These are phyloP conservation scores for Monochamus alternatus DNA, from an alignment of 2,888 invertebrate species.

Conservation along the genomic window DNA sequence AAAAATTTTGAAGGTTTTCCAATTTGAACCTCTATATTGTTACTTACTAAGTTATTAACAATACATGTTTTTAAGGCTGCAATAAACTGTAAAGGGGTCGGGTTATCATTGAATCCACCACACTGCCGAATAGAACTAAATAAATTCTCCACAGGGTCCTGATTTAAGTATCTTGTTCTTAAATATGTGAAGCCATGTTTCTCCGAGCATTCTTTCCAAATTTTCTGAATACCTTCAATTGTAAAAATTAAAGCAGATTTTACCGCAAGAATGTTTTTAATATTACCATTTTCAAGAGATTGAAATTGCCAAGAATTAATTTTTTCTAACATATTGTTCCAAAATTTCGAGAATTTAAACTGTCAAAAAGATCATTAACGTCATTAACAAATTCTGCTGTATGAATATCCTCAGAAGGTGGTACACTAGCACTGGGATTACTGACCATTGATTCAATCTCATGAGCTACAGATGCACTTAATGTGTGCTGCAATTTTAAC, in stretches of 20 bases:
- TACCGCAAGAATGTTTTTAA: constrained; percentile 20
- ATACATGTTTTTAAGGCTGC: constrained; percentile 40
- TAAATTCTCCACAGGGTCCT: constrained; percentile 51
- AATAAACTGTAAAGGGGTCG: constrained; percentile 47
- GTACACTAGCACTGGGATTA: constrained; percentile 4
- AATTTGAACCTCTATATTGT: constrained; percentile 18
- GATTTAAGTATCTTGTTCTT: constrained; percentile 17
- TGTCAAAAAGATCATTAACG: too few relatives aligned
- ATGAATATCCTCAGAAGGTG: constrained; percentile 17
- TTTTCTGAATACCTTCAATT: not conserved
- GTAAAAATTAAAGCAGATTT: constrained; percentile 20
- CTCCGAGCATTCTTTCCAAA: constrained; percentile 16
- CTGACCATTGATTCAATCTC: constrained; percentile 17
- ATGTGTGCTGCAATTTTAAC: constrained; percentile 19
- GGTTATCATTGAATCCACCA: constrained; percentile 50
- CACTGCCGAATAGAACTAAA: constrained; percentile 46
- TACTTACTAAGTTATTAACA: constrained; percentile 21
- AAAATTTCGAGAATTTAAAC: not conserved
- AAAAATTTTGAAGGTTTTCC: constrained; percentile 17
- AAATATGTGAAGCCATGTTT: constrained; percentile 10
- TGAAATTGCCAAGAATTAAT: constrained; percentile 12
- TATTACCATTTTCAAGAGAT: constrained; percentile 3
- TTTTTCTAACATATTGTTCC: constrained; percentile 16
- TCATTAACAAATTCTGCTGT: constrained; percentile 13
- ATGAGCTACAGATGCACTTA: constrained; percentile 23